A percentile compares a stretch with the other conserved stretches of the same genome.
phyloP scores from a whole-genome alignment of 2,797 vertebrate genomes.

The Xenopus petersii region DNA sequence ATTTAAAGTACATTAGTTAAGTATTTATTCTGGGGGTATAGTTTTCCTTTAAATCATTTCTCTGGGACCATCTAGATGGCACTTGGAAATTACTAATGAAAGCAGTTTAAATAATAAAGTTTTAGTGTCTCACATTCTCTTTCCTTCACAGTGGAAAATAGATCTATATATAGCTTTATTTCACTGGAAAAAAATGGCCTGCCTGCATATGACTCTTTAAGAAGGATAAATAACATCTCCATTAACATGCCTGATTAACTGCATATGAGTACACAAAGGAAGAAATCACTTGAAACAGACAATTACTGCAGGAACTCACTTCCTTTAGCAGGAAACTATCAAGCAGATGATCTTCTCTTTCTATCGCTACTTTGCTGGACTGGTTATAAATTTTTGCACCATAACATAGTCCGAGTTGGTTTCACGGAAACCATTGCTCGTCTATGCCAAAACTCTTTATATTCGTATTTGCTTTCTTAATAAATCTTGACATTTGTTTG shows the following conservation, averaged over 20 bases:
- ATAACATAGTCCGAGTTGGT: neutral
- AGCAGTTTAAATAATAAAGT: no score
- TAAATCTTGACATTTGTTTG: constrained; percentile 28
- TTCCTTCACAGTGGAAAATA: no score
- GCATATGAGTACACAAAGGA: constrained; percentile 13
- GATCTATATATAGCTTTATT: no score
- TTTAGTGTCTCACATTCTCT: no score
- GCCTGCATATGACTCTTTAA: constrained; percentile 20
- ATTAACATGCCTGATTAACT: constrained; percentile 32
- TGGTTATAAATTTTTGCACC: constrained; percentile 36
- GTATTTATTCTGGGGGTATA: no score
- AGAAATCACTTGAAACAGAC: constrained; percentile 37
- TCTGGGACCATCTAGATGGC: no score
- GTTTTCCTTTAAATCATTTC: no score
- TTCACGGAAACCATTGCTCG: neutral
- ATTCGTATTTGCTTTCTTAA: constrained; percentile 22
- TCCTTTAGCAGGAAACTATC: constrained; percentile 38
- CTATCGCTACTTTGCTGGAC: neutral
- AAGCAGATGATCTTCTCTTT: neutral
- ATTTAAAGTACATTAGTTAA: no score
- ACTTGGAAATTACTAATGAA: no score
- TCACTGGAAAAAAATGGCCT: neutral
- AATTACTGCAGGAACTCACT: constrained; percentile 18
- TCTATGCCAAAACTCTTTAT: neutral
- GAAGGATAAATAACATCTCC: constrained; percentile 30